These are phyloP conservation scores for Griposia aprilina DNA, from an alignment of 2,888 invertebrate genomes.

Conservation along the genomic window DNA sequence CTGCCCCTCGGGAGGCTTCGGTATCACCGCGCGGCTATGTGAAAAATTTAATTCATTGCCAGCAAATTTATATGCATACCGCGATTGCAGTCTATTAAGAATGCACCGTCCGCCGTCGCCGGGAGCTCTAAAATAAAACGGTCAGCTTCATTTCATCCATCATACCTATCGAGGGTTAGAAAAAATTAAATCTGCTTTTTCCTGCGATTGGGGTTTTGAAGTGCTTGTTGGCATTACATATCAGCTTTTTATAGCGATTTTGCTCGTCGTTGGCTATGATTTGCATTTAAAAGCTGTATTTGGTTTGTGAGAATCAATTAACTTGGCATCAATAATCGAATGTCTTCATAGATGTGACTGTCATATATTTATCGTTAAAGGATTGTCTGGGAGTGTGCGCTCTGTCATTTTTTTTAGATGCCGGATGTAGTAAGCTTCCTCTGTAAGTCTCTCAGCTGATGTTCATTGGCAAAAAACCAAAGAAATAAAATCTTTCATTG, in stretches of 20 bases:
- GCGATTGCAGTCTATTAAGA: constrained; percentile 84
- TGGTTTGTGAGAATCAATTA: not conserved
- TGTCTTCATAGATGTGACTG: no score
- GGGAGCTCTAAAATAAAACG: constrained; percentile 77
- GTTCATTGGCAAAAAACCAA: not conserved
- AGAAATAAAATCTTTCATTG: not conserved
- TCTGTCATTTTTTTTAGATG: not conserved
- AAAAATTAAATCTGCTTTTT: constrained; percentile 46
- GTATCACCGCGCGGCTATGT: constrained; percentile 78
- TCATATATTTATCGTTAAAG: no score
- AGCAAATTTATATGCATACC: constrained; percentile 86
- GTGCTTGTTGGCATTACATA: constrained; percentile 30
- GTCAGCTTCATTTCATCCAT: constrained; percentile 78
- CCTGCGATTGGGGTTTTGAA: constrained; percentile 26
- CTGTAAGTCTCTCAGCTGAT: not conserved
- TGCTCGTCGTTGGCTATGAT: not conserved
- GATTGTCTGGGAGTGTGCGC: no score
- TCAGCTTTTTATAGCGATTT: constrained; percentile 8
- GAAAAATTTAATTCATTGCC: constrained; percentile 86
- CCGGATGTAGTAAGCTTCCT: not conserved
- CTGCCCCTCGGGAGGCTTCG: constrained; percentile 67
- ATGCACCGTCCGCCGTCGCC: constrained; percentile 79
- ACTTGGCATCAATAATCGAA: no score
- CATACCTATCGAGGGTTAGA: constrained; percentile 64
- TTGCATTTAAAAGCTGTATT: constrained; percentile 5